These are phyloP conservation scores for Cantharis lateralis DNA, from an alignment of 2,888 invertebrate species.

Conservation along the genomic window DNA sequence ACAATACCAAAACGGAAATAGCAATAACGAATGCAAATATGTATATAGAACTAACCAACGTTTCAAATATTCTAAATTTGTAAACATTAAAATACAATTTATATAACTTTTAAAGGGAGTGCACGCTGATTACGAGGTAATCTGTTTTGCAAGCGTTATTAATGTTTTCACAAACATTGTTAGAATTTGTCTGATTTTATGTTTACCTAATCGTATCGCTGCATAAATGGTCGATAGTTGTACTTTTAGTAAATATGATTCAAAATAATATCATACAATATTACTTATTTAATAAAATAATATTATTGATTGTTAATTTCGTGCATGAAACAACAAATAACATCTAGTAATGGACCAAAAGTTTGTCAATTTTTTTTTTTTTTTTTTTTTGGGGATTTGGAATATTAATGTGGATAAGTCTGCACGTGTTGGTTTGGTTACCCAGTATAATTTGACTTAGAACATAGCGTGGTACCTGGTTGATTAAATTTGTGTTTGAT, in stretches of 20 bases:
- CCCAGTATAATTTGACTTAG: background rate
- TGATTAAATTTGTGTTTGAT: background rate
- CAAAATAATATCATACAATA: too few species aligned
- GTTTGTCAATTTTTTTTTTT: too few species aligned
- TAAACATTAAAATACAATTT: background rate
- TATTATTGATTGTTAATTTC: too few species aligned
- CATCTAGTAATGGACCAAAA: too few species aligned
- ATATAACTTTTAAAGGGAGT: background rate
- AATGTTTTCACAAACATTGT: constrained; percentile 32
- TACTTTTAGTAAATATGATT: constrained; percentile 30
- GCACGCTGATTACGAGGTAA: constrained; percentile 16
- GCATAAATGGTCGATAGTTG: constrained; percentile 32
- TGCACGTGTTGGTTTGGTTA: background rate
- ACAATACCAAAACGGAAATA: background rate
- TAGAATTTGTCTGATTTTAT: constrained; percentile 20
- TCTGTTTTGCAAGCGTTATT: constrained; percentile 33
- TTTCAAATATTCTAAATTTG: background rate
- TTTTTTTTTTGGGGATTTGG: too few species aligned
- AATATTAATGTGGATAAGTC: too few species aligned
- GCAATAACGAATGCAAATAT: background rate
- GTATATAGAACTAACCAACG: background rate
- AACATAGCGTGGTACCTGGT: background rate
- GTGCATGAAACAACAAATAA: too few species aligned
- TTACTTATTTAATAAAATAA: too few species aligned
- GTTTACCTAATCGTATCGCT: constrained; percentile 29